phyloP scores from a whole-genome alignment of 1,140 invertebrate genomes.

The Melitaea cinxia region DNA sequence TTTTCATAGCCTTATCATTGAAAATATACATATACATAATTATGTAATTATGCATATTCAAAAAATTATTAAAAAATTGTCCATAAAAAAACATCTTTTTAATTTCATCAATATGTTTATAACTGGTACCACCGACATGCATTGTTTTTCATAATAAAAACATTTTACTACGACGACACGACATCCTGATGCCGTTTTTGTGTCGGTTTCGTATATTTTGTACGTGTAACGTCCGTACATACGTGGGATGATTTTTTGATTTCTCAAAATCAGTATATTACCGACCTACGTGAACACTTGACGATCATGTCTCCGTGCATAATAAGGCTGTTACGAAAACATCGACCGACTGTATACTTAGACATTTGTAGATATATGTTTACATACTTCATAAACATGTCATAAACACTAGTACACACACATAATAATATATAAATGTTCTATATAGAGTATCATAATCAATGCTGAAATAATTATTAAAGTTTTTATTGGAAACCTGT shows the following conservation, averaged over 20 bases:
- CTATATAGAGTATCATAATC: no score
- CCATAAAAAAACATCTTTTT: no score
- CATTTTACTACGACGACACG: conserved; percentile 58
- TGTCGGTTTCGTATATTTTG: conserved; percentile 50
- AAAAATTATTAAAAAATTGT: no score
- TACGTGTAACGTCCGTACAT: conserved; percentile 51
- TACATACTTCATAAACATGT: no score
- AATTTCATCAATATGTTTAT: not conserved
- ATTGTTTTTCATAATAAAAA: conserved; percentile 69
- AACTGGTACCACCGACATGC: conserved; percentile 36
- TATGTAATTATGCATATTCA: no score
- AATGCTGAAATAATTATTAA: no score
- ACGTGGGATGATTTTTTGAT: conserved; percentile 67
- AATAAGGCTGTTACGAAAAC: not conserved
- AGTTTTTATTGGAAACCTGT: no score
- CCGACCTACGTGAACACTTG: conserved; percentile 38
- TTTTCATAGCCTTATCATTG: no score
- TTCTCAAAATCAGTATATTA: conserved; percentile 52
- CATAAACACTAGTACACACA: no score
- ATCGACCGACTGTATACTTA: not conserved
- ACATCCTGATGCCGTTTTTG: conserved; percentile 55
- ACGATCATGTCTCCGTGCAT: not conserved
- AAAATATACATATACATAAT: no score
- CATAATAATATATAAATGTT: no score
- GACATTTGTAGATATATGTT: not conserved